Evolutionary conservation across 2,797 vertebrate species (phyloP), one percentile per base, ranked within the genome.

Genomic region (Thripadectes ignobilis): DNA sequence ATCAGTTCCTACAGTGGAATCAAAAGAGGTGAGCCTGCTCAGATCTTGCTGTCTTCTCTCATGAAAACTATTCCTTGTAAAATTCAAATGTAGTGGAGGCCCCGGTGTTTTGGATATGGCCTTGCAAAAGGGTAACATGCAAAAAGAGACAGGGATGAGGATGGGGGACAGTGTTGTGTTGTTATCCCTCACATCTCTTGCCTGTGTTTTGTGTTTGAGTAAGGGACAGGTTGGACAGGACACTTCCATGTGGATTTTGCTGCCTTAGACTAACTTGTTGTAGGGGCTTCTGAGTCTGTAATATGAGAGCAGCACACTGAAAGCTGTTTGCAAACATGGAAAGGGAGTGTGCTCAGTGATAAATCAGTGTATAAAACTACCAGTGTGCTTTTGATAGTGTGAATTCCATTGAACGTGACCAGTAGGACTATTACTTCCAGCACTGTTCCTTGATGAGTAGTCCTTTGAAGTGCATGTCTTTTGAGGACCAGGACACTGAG

Each of bases 1-100:
- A 99, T 99, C 96, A 99, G 99, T 97, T 99, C 99, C 13, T 99
- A 99, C 72, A 99, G 99, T 0, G 99, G 99, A 72, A 99, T 99
- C 94, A 99, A 99, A 97, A 98, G 99, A 99, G 99, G 99, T 99
- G 88, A 74, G 97, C 36, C 3, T 0, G 38, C 29, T 48, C 23
- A 89, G 82, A 36, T 27, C 23, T 72, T 24, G 2, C 45, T 91
- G 30, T 66, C 16, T 52, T 62, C 30, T 62, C 39, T 65, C 30
- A 48, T 9, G 55, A 48, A 72, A 67, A 71, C 46, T 59, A 39
- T 3, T 85, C 24, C 34, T 14, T 36, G 6, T 63, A 48, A 80
- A 59, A 41, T 41, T 30, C 38, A 85, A 66, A 46, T 27, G 27
- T 16, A 38, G 24, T 38, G 34, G 49, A 61, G 52, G 7, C 18